phyloP scores from a whole-genome alignment of 2,888 invertebrate species.

The Cartodere bifasciata region DNA sequence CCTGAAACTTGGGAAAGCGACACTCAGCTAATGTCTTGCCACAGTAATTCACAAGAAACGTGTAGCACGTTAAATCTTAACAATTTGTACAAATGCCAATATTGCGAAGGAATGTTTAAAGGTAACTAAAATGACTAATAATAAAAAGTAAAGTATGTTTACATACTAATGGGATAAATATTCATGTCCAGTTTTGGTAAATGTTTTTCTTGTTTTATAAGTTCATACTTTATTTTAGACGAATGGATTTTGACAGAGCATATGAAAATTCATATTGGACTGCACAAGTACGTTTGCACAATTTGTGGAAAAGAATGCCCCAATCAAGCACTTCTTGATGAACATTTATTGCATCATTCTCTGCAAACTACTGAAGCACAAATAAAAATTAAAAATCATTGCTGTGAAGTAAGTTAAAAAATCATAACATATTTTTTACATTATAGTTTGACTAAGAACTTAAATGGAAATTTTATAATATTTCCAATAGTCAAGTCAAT shows the following conservation, averaged over 20 bases:
- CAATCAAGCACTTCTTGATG: conserved; percentile 24
- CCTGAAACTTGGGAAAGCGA: conserved; percentile 33
- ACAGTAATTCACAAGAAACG: conserved; percentile 23
- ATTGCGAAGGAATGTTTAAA: conserved; percentile 31
- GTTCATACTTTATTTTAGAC: conserved; percentile 20
- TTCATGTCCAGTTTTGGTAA: background rate
- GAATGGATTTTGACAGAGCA: conserved; percentile 32
- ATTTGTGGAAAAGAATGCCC: conserved; percentile 26
- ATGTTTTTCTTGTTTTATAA: conserved; percentile 1
- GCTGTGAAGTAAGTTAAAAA: too few relatives aligned
- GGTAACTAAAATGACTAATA: conserved; percentile 18
- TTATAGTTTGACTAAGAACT: too few relatives aligned
- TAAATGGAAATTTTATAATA: too few relatives aligned
- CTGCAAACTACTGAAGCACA: conserved; percentile 4
- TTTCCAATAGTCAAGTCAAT: too few relatives aligned
- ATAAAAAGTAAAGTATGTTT: background rate
- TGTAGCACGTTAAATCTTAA: conserved; percentile 27
- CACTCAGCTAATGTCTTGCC: conserved; percentile 24
- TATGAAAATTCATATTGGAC: conserved; percentile 29
- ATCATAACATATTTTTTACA: too few relatives aligned
- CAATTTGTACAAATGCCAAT: conserved; percentile 30
- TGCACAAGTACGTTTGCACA: conserved; percentile 29
- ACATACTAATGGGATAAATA: too few relatives aligned
- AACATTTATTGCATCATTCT: conserved; percentile 20
- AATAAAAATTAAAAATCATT: too few relatives aligned